phyloP scores from a whole-genome alignment of 2,113 vertebrate genomes.

The Corythornis madagascariensis region DNA sequence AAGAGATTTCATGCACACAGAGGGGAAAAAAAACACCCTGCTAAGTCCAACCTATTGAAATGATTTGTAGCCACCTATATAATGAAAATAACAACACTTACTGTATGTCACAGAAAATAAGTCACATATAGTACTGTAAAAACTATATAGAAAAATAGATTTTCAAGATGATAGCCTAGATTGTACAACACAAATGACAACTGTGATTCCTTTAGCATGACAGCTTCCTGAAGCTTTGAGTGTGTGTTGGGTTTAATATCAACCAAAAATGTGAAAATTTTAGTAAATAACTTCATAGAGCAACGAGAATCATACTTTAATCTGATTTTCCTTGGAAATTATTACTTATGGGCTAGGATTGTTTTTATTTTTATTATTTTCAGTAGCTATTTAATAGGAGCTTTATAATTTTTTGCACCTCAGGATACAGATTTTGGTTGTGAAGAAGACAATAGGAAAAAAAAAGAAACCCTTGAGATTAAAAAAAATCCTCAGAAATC shows the following conservation, averaged over 20 bases:
- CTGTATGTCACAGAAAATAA: neutral
- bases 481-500: slow-evolving; percentile 21
- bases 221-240: neutral
- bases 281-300: neutral
- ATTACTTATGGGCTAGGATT: neutral
- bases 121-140: neutral
- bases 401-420: neutral
- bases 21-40: neutral
- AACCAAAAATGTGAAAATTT: neutral
- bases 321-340: neutral
- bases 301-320: neutral
- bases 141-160: neutral
- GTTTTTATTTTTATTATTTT: slow-evolving; percentile 28
- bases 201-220: neutral
- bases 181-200: neutral
- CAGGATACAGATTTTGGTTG: neutral
- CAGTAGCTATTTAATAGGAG: slow-evolving; percentile 11
- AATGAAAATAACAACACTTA: neutral
- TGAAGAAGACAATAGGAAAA: slow-evolving; percentile 19
- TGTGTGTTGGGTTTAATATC: neutral
- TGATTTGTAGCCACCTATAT: neutral
- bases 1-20: neutral
- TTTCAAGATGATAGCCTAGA: neutral
- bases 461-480: neutral
- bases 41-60: neutral